Evolutionary conservation across 2,888 invertebrate genomes (phyloP).

Genomic region (Acleris emargana): DNA sequence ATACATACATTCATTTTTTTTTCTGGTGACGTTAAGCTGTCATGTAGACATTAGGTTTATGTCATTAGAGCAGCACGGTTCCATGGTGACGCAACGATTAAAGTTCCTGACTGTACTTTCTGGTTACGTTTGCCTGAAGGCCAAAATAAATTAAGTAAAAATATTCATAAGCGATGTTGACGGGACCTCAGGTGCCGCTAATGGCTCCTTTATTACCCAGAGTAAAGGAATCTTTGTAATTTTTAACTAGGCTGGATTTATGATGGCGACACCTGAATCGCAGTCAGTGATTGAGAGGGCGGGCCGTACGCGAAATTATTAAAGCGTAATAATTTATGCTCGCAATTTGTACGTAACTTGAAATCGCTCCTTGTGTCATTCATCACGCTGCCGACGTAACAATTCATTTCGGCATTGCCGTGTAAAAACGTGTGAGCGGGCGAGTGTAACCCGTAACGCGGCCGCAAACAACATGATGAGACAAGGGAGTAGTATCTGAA

Average conservation of each 20-base stretch:
- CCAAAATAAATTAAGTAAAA: background rate
- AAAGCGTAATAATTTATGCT: conserved; percentile 79
- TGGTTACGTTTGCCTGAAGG: too few species aligned
- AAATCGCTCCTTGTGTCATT: conserved; percentile 79
- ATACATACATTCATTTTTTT: too few species aligned
- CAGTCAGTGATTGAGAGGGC: conserved; percentile 65
- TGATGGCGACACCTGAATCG: conserved; percentile 71
- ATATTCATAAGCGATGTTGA: conserved; percentile 6
- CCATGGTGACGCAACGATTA: too few species aligned
- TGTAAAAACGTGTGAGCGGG: conserved; percentile 59
- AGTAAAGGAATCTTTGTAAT: conserved; percentile 58
- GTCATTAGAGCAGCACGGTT: too few species aligned
- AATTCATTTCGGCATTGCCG: conserved; percentile 73
- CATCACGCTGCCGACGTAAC: conserved; percentile 67
- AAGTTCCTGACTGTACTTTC: too few species aligned
- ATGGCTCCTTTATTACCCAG: conserved; percentile 38
- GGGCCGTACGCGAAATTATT: conserved; percentile 77
- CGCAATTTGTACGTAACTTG: conserved; percentile 80
- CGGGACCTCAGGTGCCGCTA: conserved; percentile 15
- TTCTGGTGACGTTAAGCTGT: too few species aligned
- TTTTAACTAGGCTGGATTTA: conserved; percentile 71
- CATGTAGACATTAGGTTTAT: too few species aligned
- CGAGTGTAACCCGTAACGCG: conserved; percentile 36
- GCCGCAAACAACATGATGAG: conserved; percentile 10
- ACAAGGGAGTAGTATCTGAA: too few species aligned